Conservation (phyloP, 2,888 invertebrate genomes). For the Lacanobia wlatinum region DNA sequence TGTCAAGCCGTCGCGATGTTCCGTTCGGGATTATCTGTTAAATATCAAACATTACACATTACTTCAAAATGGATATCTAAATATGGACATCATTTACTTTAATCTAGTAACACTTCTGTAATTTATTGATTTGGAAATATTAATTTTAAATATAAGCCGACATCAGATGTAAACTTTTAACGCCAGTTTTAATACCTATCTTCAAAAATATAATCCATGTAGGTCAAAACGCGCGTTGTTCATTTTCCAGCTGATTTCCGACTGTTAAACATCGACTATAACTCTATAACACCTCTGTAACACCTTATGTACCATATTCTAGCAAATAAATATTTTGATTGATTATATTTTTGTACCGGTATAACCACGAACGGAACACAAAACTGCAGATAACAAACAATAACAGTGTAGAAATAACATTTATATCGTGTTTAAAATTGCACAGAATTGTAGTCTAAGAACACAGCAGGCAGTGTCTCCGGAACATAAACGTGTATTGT, state of each 20-base stretch:
- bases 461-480: slow-evolving; percentile 87
- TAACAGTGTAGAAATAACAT: slow-evolving; percentile 83
- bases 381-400: slow-evolving; percentile 73
- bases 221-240: slow-evolving; percentile 13
- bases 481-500: slow-evolving; percentile 77
- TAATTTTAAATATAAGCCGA: slow-evolving; percentile 24
- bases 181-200: slow-evolving; percentile 7
- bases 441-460: slow-evolving; percentile 85
- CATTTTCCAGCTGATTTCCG: background rate
- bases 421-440: slow-evolving; percentile 70
- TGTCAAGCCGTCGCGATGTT: slow-evolving; percentile 52
- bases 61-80: slow-evolving; percentile 31
- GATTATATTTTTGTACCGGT: slow-evolving; percentile 33
- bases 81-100: slow-evolving; percentile 22
- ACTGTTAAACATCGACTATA: slow-evolving; percentile 19
- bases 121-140: slow-evolving; percentile 21
- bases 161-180: background rate
- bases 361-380: slow-evolving; percentile 68
- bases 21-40: slow-evolving; percentile 58
- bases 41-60: slow-evolving; percentile 18
- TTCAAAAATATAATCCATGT: background rate
- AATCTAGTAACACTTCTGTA: slow-evolving; percentile 24
- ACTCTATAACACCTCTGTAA: slow-evolving; percentile 8
- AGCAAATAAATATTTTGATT: too few species aligned
- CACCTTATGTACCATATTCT: too few species aligned